Conservation (phyloP, 2,113 vertebrate genomes). For the Varanus salvator region DNA sequence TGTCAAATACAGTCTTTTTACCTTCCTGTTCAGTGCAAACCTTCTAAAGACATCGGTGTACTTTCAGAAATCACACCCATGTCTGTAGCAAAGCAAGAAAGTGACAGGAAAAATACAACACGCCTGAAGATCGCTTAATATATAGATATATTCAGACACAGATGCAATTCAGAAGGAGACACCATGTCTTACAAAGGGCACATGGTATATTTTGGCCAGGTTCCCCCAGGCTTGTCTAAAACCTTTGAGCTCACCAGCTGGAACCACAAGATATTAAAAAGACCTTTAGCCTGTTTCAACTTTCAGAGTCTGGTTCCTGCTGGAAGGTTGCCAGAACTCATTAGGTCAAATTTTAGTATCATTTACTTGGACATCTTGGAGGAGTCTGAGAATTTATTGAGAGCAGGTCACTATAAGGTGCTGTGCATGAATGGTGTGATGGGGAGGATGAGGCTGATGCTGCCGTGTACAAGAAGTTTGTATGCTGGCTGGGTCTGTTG, state of each 20-base stretch:
- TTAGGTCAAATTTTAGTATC: not conserved
- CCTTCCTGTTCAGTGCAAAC: conserved; percentile 12
- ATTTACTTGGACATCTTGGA: not conserved
- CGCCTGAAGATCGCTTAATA: not conserved
- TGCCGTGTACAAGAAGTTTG: not conserved
- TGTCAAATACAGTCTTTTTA: not conserved
- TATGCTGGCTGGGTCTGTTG: not conserved
- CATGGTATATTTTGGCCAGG: not conserved
- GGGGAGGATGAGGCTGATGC: too few species aligned
- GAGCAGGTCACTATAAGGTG: not conserved
- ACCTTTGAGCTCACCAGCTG: not conserved
- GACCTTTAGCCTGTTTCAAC: not conserved
- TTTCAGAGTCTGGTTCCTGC: not conserved
- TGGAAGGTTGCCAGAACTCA: not conserved
- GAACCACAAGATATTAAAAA: not conserved
- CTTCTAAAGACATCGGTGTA: not conserved
- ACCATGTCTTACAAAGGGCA: not conserved
- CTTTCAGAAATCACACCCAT: not conserved
- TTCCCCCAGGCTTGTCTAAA: not conserved
- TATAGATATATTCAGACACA: not conserved
- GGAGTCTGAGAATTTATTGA: not conserved
- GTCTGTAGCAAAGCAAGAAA: not conserved
- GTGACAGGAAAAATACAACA: not conserved
- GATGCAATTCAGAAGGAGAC: not conserved
- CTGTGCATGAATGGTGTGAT: not conserved